phyloP scores from a whole-genome alignment of 2,797 vertebrate species.

The Sebastes vulpes region DNA sequence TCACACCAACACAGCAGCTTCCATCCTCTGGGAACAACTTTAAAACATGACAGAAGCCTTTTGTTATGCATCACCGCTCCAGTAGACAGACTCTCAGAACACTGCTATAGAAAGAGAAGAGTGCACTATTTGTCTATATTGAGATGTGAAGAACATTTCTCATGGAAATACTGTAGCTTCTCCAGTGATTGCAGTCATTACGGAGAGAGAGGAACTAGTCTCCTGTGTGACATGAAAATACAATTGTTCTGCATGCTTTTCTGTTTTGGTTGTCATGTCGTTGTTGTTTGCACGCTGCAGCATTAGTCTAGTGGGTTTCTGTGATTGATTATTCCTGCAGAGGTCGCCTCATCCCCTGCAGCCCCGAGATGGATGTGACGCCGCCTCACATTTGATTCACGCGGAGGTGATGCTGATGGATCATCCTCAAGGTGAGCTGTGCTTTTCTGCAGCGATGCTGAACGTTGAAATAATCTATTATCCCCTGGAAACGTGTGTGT shows the following conservation, averaged over 20 bases:
- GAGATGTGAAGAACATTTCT: conserved; percentile 30
- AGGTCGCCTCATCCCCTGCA: conserved; percentile 46
- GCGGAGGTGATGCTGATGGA: conserved; percentile 24
- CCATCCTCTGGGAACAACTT: conserved; percentile 33
- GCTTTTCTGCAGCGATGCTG: conserved; percentile 38
- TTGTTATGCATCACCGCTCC: not conserved
- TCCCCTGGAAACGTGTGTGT: conserved; percentile 17
- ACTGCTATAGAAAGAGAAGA: conserved; percentile 60
- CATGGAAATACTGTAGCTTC: conserved; percentile 17
- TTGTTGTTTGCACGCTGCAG: conserved; percentile 2
- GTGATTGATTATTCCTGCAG: conserved; percentile 29
- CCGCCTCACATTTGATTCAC: conserved; percentile 38
- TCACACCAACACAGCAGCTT: conserved; percentile 35
- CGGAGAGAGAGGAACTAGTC: not conserved
- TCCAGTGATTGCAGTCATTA: not conserved
- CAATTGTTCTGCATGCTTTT: conserved; percentile 11
- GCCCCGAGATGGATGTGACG: conserved; percentile 10
- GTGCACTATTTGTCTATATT: conserved; percentile 35
- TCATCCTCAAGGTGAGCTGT: conserved; percentile 26
- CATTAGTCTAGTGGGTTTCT: not conserved
- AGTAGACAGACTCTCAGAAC: conserved; percentile 47
- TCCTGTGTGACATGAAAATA: not conserved
- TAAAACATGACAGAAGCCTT: not conserved
- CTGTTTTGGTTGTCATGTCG: not conserved
- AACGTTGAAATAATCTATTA: conserved; percentile 7